Evolutionary conservation across 2,888 invertebrate genomes (phyloP), one percentile per base, ranked within the genome.

Genomic region (Pammene aurita): DNA sequence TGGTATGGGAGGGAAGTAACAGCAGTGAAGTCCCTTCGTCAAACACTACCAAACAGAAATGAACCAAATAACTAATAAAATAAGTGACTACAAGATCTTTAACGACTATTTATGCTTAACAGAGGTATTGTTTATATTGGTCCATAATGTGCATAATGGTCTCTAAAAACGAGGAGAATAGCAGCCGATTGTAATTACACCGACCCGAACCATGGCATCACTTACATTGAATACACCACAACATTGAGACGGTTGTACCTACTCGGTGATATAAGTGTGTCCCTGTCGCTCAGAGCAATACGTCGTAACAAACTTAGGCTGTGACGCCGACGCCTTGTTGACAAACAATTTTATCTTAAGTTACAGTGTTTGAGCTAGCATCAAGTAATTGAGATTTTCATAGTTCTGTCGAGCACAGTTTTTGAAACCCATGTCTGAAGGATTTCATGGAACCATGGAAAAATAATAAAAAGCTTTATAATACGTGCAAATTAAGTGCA

Each of bases 101-200:
- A 7, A 54, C n/a, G 34, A 34, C n/a, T 34, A n/a, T n/a, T n/a
- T n/a, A 7, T 13, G n/a, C 34, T 1, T 7, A 54, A n/a, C 13
- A 9, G 34, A n/a, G 54, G n/a, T 7, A n/a, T 26, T 35, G 9
- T 9, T 50, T 54, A 54, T 26, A 13, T 26, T 50, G 13, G 50
- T 46, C 7, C 14, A 5, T n/a, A n/a, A n/a, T n/a, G n/a, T n/a
- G n/a, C n/a, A n/a, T n/a, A n/a, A 7, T n/a, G 34, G 6, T 7
- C n/a, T 52, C 26, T 13, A n/a, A 7, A 35, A 54, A 34, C 13
- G 13, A 54, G 7, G 38, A 72, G 71, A 44, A 34, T 26, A 70
- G 68, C 70, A 44, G 70, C 72, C 80, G 87, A 82, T 79, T 89
- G 87, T 85, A 88, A 89, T 89, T 89, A 89, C 88, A 86, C 50